These are phyloP conservation scores for Nesometra sesokonis DNA, from an alignment of 35 echinoderm and acorn worm genomes.

Conservation along the genomic window DNA sequence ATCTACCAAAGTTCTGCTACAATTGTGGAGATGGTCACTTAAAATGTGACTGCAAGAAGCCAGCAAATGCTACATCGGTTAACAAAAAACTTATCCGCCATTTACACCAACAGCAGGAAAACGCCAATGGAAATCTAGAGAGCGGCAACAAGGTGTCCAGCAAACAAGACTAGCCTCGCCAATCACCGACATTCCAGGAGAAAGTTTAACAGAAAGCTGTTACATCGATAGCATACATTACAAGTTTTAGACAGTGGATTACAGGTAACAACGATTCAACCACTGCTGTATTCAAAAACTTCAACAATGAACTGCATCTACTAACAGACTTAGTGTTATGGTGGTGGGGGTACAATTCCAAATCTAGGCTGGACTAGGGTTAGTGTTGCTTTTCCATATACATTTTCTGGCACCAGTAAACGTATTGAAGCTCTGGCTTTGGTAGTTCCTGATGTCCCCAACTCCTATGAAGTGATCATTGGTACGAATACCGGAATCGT, in stretches of 20 bases:
- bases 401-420: slow-evolving; percentile 23
- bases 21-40: too few relatives aligned
- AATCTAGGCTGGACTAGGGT: slow-evolving; percentile 43
- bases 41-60: too few relatives aligned
- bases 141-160: slow-evolving; percentile 36
- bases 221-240: slow-evolving; percentile 10
- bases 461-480: too few relatives aligned
- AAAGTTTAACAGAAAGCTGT: slow-evolving; percentile 5
- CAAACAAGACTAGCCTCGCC: background rate
- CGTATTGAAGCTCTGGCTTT: slow-evolving; percentile 25
- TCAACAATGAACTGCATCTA: slow-evolving; percentile 21
- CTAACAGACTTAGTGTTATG: slow-evolving; percentile 40
- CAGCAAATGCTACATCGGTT: too few relatives aligned
- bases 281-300: slow-evolving; percentile 15
- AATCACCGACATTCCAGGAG: slow-evolving; percentile 21
- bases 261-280: slow-evolving; percentile 46
- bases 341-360: slow-evolving; percentile 48
- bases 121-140: slow-evolving; percentile 24
- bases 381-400: background rate
- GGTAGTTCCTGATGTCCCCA: slow-evolving; percentile 36
- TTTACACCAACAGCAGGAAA: slow-evolving; percentile 36
- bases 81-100: slow-evolving; percentile 16
- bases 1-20: too few relatives aligned
- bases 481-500: too few relatives aligned
- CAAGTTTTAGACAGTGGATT: slow-evolving; percentile 47